Evolutionary conservation across 2,888 invertebrate species (phyloP).

Genomic region (Pollenia amentaria): DNA sequence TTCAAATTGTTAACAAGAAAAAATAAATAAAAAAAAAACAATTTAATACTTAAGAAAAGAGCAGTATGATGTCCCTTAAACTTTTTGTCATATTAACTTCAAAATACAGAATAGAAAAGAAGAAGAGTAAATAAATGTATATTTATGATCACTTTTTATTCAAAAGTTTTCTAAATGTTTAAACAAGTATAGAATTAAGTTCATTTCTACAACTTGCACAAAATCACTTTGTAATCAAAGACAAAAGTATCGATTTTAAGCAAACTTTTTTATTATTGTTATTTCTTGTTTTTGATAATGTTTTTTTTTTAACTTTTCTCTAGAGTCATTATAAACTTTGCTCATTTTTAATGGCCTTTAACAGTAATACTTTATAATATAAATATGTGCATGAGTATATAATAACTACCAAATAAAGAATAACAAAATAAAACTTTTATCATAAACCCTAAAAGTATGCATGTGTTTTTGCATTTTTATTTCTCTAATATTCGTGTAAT

Average conservation of each 20-base stretch:
- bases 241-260: slow-evolving; percentile 18
- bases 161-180: neutral
- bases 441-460: slow-evolving; percentile 12
- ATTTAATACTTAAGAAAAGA: neutral
- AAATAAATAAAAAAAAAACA: neutral
- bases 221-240: slow-evolving; percentile 13
- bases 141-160: neutral
- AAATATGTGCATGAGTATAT: too few relatives aligned
- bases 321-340: neutral
- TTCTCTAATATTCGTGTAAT: neutral
- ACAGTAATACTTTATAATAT: neutral
- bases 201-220: neutral
- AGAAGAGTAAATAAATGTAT: neutral
- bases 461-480: neutral
- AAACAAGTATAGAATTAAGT: neutral
- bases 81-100: neutral
- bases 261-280: neutral
- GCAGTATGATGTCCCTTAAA: neutral
- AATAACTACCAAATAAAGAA: neutral
- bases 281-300: slow-evolving; percentile 2
- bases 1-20: neutral
- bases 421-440: slow-evolving; percentile 26
- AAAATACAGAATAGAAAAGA: neutral
- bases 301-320: neutral
- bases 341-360: slow-evolving; percentile 5